Evolutionary conservation across 92 coral and sea anemone species (phyloP).

Genomic region (Epizoanthus stellaris): DNA sequence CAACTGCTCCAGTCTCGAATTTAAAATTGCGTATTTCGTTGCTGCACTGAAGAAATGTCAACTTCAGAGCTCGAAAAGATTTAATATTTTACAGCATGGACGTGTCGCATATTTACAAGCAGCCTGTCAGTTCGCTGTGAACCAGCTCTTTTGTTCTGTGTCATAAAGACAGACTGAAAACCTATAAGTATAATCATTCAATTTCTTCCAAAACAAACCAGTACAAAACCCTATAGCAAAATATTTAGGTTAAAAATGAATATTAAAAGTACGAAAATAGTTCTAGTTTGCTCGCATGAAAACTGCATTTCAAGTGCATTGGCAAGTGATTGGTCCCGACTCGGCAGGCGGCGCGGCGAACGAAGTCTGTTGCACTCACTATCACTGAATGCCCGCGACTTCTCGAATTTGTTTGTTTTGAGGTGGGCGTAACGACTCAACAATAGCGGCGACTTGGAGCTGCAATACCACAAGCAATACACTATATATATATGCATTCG

Average conservation of each 20-base stretch:
- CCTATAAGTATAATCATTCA: slow-evolving; percentile 59
- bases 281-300: background rate
- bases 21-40: background rate
- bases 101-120: slow-evolving; percentile 28
- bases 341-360: slow-evolving; percentile 47
- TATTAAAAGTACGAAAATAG: background rate
- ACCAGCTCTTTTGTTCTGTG: slow-evolving; percentile 80
- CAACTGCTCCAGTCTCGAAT: background rate
- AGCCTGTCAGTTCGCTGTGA: slow-evolving; percentile 1
- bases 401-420: slow-evolving; percentile 68
- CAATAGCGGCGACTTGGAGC: slow-evolving; percentile 46
- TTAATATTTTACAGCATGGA: slow-evolving; percentile 27
- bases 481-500: slow-evolving; percentile 47
- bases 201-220: slow-evolving; percentile 52
- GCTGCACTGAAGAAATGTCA: background rate
- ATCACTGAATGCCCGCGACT: slow-evolving; percentile 10
- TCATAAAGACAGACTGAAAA: slow-evolving; percentile 52
- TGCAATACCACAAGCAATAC: slow-evolving; percentile 44
- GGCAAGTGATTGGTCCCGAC: background rate
- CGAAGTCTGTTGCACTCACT: slow-evolving; percentile 15
- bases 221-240: background rate
- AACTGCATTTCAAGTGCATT: background rate
- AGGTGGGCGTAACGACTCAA: slow-evolving; percentile 83
- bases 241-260: background rate
- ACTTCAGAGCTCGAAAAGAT: slow-evolving; percentile 3